These are phyloP conservation scores for Columba livia DNA, from an alignment of 2,113 vertebrate species.

Conservation along the genomic window DNA sequence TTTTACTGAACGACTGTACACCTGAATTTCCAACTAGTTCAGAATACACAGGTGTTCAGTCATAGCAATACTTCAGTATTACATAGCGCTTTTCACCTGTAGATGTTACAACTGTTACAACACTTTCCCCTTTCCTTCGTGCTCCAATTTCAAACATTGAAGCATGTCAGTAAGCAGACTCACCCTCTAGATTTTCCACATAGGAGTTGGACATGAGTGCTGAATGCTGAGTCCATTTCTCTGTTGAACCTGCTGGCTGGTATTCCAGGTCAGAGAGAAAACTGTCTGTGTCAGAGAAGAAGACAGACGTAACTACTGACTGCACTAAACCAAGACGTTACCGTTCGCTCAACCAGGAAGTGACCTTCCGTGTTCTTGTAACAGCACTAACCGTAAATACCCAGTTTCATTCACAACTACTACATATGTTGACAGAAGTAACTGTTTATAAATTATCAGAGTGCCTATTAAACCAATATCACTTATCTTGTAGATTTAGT, in stretches of 20 bases:
- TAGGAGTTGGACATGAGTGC: conserved; percentile 79
- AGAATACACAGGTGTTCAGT: conserved; percentile 23
- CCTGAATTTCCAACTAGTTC: conserved; percentile 9
- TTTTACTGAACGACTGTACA: neutral
- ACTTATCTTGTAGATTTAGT: neutral
- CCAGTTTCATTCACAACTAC: conserved; percentile 17
- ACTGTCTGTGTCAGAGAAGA: conserved; percentile 84
- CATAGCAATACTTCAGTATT: neutral
- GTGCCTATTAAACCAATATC: neutral
- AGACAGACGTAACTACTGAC: conserved; percentile 82
- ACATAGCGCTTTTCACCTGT: neutral
- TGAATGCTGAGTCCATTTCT: conserved; percentile 81
- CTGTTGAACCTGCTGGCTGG: conserved; percentile 81
- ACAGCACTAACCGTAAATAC: conserved; percentile 39
- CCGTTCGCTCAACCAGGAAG: conserved; percentile 70
- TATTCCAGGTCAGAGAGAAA: conserved; percentile 83
- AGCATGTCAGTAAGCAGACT: conserved; percentile 75
- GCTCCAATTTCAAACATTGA: conserved; percentile 73
- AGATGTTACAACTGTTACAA: conserved; percentile 6
- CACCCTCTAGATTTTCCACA: conserved; percentile 84
- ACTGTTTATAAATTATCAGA: conserved; percentile 28
- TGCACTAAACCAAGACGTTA: conserved; percentile 77
- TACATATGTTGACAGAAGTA: neutral
- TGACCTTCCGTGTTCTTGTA: conserved; percentile 52
- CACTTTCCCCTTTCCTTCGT: conserved; percentile 10